Evolutionary conservation across 2,888 invertebrate genomes (phyloP), one percentile per base, ranked within the genome.

Genomic region (Cepaea hortensis): DNA sequence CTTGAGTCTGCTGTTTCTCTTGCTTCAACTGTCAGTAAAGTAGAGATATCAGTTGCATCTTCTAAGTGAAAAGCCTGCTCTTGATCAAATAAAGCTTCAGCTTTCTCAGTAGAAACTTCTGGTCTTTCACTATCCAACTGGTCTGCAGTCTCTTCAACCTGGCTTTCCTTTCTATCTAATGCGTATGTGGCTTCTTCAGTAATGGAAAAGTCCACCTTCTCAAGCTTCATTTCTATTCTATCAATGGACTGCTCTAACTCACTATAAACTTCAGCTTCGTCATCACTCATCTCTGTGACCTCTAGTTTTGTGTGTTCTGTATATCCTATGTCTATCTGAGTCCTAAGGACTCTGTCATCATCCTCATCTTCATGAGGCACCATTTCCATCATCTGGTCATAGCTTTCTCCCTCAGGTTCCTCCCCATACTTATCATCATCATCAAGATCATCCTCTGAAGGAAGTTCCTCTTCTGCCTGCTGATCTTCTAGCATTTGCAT

Each of bases 391-490:
- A 48, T 65, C 18, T 23, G 18, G 9, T 82, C 55, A n/a, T 86
- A 7, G 70, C n/a, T 20, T 0, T 77, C 77, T 35, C 82, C 76
- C 35, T 73, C 76, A 61, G 62, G 48, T 80, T 85, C 85, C 4
- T 84, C 82, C 4, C 80, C 85, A 77, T 81, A 72, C 35, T 84
- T 72, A 20, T 80, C 88, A 84, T 86, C 88, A 87, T 85, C 91
- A 73, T 88, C 90, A 89, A 90, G 89, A 88, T 91, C 92, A 80
- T 91, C 91, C 87, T 90, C 91, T 77, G 92, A 91, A 46, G 61
- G 20, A 18, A 35, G 23, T 61, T 89, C 90, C 20, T 76, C 85
- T 61, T 62, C 62, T 23, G n/a, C 70, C 75, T 83, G 82, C n/a
- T 82, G 70, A 11, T 85, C 73, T 68, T 89, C 89, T 70, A 89